Percentiles rank a stretch among this genome's conserved stretches.
These are phyloP conservation scores for Cyprinodon variegatus DNA, from an alignment of 2,113 vertebrate species.

Conservation along the genomic window DNA sequence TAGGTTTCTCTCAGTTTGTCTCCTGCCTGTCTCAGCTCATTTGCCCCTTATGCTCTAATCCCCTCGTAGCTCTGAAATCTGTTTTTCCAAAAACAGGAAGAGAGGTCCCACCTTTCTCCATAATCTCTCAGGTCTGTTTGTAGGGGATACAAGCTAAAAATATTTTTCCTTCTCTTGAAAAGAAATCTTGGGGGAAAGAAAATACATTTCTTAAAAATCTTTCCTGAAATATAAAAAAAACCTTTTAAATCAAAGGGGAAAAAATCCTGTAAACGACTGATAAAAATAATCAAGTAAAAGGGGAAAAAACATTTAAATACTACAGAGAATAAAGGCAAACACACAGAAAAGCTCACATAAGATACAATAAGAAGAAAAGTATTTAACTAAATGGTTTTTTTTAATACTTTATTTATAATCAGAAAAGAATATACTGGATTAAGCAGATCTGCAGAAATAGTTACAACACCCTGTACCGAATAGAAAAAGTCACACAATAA, in stretches of 20 bases:
- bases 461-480: constrained; percentile 19
- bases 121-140: background rate
- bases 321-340: background rate
- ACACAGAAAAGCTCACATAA: background rate
- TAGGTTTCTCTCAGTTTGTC: background rate
- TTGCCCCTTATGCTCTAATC: constrained; percentile 26
- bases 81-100: constrained; percentile 73
- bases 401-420: constrained; percentile 43
- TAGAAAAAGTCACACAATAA: background rate
- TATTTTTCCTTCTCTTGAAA: background rate
- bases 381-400: constrained; percentile 16
- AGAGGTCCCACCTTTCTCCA: constrained; percentile 8
- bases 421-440: constrained; percentile 41
- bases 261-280: no score
- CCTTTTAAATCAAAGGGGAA: no score
- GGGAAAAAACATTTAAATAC: background rate
- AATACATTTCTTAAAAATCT: background rate
- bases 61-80: constrained; percentile 49
- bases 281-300: no score
- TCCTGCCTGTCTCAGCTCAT: constrained; percentile 11
- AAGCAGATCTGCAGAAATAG: constrained; percentile 40
- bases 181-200: background rate
- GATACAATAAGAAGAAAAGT: constrained; percentile 5
- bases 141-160: background rate
- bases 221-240: background rate